Percentiles rank a stretch among this genome's conserved stretches.
Conservation (phyloP, 2,888 invertebrate genomes). For the Pristionchus arcanus region DNA sequence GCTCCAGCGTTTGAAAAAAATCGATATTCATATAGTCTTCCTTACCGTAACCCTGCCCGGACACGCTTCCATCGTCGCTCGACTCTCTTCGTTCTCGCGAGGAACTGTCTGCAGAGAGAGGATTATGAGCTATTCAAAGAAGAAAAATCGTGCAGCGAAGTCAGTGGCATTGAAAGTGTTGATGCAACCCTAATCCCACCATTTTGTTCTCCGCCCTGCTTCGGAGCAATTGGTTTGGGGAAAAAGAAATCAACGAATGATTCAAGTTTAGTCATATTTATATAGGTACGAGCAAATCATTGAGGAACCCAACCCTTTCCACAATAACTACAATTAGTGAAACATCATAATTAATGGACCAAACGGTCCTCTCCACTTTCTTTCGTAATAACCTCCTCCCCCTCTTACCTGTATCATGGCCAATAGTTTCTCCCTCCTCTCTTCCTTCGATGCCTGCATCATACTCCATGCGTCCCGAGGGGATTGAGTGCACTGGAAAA, state of each 20-base stretch:
- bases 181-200: background rate
- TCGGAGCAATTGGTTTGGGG: no score
- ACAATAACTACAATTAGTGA: background rate
- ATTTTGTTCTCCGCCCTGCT: no score
- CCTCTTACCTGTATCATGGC: constrained; percentile 29
- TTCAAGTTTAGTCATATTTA: background rate
- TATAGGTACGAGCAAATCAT: no score
- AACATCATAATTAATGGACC: background rate
- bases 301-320: no score
- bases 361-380: no score
- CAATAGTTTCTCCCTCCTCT: constrained; percentile 42
- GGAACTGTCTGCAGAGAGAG: background rate
- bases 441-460: background rate
- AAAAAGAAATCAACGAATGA: no score
- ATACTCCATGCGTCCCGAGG: constrained; percentile 44
- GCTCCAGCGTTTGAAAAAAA: background rate
- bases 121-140: background rate
- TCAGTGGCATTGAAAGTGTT: background rate
- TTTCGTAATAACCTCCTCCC: no score
- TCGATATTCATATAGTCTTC: background rate
- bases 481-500: constrained; percentile 45
- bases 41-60: constrained; percentile 12
- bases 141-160: background rate
- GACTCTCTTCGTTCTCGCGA: constrained; percentile 53
- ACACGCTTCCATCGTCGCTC: background rate